Conservation (phyloP, 2,113 vertebrate species). For the Pedionomus torquatus region DNA sequence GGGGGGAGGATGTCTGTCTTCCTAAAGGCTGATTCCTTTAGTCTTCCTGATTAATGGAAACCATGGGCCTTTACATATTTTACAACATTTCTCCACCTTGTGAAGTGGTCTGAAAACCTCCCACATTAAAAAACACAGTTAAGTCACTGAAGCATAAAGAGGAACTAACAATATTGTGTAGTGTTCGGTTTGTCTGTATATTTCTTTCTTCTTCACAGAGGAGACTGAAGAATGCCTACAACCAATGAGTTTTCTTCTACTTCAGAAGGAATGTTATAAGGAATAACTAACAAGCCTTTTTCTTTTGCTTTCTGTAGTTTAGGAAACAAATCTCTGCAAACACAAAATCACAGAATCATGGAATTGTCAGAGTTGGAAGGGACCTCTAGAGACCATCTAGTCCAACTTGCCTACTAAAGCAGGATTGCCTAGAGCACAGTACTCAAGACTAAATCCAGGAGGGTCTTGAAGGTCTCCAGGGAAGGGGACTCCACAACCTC, state of each 20-base stretch:
- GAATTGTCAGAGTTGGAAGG: too few relatives aligned
- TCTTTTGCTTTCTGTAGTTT: neutral
- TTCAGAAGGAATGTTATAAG: neutral
- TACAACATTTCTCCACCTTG: neutral
- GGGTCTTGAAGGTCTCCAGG: too few relatives aligned
- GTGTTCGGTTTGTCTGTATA: neutral
- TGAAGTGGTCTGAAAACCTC: neutral
- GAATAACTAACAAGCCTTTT: neutral
- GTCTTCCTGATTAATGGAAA: neutral
- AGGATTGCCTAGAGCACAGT: too few relatives aligned
- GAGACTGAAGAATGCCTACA: neutral
- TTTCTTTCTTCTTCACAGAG: neutral
- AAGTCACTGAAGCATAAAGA: neutral
- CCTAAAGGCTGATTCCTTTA: neutral
- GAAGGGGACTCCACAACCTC: too few relatives aligned
- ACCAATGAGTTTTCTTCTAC: neutral
- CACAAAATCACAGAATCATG: too few relatives aligned
- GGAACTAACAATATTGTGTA: neutral
- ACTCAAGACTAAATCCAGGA: too few relatives aligned
- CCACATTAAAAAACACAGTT: neutral
- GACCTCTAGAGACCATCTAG: too few relatives aligned
- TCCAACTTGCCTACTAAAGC: too few relatives aligned
- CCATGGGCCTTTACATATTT: neutral
- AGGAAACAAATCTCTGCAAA: neutral
- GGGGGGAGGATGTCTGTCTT: too few relatives aligned